phyloP scores from a whole-genome alignment of 2,888 invertebrate species.

The Cephus rjabovi region DNA sequence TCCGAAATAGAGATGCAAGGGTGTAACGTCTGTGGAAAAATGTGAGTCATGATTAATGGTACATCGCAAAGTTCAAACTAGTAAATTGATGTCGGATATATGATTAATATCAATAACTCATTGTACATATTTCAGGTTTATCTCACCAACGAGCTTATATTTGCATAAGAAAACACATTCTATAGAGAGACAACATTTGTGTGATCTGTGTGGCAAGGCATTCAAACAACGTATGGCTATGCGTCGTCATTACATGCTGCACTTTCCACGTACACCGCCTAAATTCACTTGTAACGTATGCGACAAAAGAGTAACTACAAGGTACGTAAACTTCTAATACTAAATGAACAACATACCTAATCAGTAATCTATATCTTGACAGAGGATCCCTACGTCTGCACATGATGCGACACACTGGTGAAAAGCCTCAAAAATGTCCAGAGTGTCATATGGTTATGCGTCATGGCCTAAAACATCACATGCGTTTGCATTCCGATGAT shows the following conservation, averaged over 20 bases:
- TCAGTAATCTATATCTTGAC: constrained; percentile 1
- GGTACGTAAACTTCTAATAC: not conserved
- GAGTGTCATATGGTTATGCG: constrained; percentile 22
- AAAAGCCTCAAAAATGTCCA: constrained; percentile 20
- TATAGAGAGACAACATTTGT: constrained; percentile 15
- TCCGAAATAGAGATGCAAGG: constrained; percentile 18
- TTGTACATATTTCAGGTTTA: constrained; percentile 11
- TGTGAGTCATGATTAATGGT: constrained; percentile 4
- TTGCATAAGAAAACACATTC: constrained; percentile 20
- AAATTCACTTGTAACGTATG: constrained; percentile 21
- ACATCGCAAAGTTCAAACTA: not conserved
- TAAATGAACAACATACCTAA: not conserved
- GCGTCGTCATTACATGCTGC: constrained; percentile 21
- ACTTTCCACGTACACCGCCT: constrained; percentile 21
- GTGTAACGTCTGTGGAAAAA: constrained; percentile 19
- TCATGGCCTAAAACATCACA: constrained; percentile 20
- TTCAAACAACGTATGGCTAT: constrained; percentile 22
- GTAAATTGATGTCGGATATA: not conserved
- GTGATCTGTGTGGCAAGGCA: constrained; percentile 18
- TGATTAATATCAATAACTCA: not conserved
- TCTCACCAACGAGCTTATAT: constrained; percentile 18
- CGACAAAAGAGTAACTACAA: constrained; percentile 20
- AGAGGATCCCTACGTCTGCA: constrained; percentile 21
- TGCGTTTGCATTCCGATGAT: constrained; percentile 21
- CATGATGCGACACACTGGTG: constrained; percentile 22